phyloP scores from a whole-genome alignment of 1,140 invertebrate species.

The Drosophila jambulina region DNA sequence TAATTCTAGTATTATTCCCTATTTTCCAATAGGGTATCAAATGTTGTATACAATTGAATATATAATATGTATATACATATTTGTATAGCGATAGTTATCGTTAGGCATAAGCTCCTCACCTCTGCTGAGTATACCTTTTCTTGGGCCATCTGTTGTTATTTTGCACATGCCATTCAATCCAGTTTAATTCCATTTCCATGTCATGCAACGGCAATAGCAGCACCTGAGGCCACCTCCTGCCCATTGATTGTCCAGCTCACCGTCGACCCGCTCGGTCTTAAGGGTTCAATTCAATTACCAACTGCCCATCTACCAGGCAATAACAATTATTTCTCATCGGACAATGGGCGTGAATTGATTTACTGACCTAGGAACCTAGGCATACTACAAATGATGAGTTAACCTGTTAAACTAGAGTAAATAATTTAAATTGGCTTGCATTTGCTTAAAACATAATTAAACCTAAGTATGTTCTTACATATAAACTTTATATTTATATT shows the following conservation, averaged over 20 bases:
- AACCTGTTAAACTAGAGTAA: not conserved
- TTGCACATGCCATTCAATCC: constrained; percentile 32
- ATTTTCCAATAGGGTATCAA: no score
- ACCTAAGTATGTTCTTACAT: not conserved
- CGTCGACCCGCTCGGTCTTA: constrained; percentile 10
- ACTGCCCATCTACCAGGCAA: constrained; percentile 14
- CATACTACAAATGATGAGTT: not conserved
- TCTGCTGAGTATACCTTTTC: not conserved
- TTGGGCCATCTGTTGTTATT: constrained; percentile 18
- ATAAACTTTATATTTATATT: not conserved
- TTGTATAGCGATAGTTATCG: not conserved
- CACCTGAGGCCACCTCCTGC: not conserved
- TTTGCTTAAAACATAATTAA: not conserved
- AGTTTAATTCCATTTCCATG: constrained; percentile 50
- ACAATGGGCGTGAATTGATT: constrained; percentile 3
- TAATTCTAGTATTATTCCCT: no score
- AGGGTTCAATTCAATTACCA: constrained; percentile 38
- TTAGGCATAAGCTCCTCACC: not conserved
- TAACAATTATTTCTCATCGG: constrained; percentile 26
- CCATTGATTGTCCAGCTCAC: constrained; percentile 7
- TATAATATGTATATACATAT: not conserved
- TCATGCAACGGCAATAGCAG: constrained; percentile 27
- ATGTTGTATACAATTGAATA: no score
- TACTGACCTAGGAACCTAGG: not conserved
- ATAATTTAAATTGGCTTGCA: no score